Evolutionary conservation across 2,888 invertebrate species (phyloP), one percentile per base, ranked within the genome.

Genomic region (Ophion costatus): DNA sequence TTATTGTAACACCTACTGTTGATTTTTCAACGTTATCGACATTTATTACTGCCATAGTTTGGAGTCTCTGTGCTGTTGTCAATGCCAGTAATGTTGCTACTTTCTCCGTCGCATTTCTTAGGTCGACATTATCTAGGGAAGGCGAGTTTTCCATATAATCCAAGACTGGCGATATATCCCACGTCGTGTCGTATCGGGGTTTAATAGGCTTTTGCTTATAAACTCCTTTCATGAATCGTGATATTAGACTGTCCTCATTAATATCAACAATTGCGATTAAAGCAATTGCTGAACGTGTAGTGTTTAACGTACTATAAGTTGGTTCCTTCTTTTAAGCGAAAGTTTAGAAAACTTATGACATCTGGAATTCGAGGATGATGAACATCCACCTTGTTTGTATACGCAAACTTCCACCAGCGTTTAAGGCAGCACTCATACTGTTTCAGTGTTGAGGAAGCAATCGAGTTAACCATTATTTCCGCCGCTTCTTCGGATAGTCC

Each of bases 191-290:
- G 33, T 87, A 87, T 66, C 83, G 86, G 3, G 82, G 78, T 6
- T 57, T 83, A 1, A 73, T 33, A 7, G 87, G 86, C 22, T 78
- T 73, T 29, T 84, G n/a, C 61, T 70, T 87, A 56, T 24, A 87
- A 4, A 88, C 51, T 0, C 86, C 87, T 45, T 84, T 88, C 14
- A 88, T 78, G 67, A 88, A 87, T 33, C 87, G 79, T 45, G 66
- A 66, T 33, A 29, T 77, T 33, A 87, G 42, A 7, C 75, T 59
- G 80, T 84, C 82, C 20, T 64, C 20, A 29, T 76, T 71, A 1
- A 87, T 80, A 57, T 86, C 70, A 45, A 67, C n/a, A 33, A 22
- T 22, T 2, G 82, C 80, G 24, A 87, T 84, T 10, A 86, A 80
- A 3, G 86, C 69, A 20, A 87, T 84, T 0, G 87, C 76, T 0